Evolutionary conservation across 2,797 vertebrate species (phyloP).

Genomic region (Artibeus lituratus): DNA sequence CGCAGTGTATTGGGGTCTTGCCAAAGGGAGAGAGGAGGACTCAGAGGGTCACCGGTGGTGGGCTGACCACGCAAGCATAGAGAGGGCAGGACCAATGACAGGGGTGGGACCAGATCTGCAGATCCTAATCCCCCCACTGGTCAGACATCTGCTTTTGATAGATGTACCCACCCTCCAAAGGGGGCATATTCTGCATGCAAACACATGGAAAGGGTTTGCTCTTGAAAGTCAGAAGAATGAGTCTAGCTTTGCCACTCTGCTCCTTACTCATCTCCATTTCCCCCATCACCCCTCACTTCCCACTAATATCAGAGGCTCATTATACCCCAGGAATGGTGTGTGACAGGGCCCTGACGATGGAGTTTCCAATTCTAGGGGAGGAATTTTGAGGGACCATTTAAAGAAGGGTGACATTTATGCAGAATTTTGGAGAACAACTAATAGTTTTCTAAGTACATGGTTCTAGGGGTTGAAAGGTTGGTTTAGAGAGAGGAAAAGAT

Average conservation of each 20-base stretch:
- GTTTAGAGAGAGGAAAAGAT: not conserved
- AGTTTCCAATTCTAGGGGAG: not conserved
- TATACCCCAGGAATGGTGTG: not conserved
- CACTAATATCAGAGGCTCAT: not conserved
- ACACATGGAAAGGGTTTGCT: not conserved
- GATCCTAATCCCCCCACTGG: too few species aligned
- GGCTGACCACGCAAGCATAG: too few species aligned
- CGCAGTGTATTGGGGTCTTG: not conserved
- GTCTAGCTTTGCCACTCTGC: too few species aligned
- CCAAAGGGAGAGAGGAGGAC: not conserved
- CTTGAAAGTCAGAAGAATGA: not conserved
- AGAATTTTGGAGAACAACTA: not conserved
- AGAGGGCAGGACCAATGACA: not conserved
- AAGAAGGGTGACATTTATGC: not conserved
- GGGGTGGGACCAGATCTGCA: not conserved
- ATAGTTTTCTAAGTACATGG: not conserved
- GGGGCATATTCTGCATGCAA: rapidly evolving
- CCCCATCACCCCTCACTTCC: not conserved
- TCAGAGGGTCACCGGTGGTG: rapidly evolving
- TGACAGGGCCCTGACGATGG: not conserved
- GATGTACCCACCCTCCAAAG: not conserved
- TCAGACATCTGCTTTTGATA: not conserved
- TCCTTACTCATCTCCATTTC: not conserved
- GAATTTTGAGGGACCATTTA: not conserved
- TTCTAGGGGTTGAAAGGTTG: not conserved